These are phyloP conservation scores for Macropus fuliginosus DNA, from an alignment of 2,797 vertebrate genomes.

Conservation along the genomic window DNA sequence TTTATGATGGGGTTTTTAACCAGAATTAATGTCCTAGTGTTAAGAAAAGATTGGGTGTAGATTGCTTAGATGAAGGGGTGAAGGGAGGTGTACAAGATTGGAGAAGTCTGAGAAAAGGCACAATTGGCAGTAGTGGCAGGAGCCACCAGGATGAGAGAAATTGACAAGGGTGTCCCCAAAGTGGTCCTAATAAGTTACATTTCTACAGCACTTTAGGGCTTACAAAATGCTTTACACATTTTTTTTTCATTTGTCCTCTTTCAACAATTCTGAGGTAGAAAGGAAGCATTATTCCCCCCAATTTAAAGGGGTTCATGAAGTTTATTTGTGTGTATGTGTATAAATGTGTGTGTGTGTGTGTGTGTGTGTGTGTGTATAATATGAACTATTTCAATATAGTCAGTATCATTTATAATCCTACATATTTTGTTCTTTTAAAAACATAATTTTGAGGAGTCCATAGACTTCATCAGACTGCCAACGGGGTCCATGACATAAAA, in stretches of 20 bases:
- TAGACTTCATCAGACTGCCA: not conserved
- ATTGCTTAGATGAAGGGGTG: accelerated
- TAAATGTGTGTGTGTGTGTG: too few species aligned
- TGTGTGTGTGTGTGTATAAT: too few species aligned
- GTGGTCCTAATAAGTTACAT: not conserved
- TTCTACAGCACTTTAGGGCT: not conserved
- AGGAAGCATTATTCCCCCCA: not conserved
- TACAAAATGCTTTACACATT: not conserved
- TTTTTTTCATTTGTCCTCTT: not conserved
- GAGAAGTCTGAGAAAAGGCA: not conserved
- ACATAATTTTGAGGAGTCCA: not conserved
- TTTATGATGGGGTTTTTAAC: not conserved
- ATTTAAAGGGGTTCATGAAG: not conserved
- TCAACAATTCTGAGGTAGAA: not conserved
- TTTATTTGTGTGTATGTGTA: not conserved
- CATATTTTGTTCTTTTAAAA: not conserved
- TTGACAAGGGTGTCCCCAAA: not conserved
- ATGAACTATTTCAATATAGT: not conserved
- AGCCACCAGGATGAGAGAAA: not conserved
- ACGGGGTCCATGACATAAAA: not conserved
- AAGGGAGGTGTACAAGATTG: not conserved
- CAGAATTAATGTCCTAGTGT: not conserved
- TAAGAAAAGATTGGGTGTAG: not conserved
- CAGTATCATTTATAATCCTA: not conserved
- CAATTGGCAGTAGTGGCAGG: not conserved